Evolutionary conservation across 2,113 vertebrate species (phyloP), one percentile per base, ranked within the genome.

Genomic region (Bostrychus sinensis): DNA sequence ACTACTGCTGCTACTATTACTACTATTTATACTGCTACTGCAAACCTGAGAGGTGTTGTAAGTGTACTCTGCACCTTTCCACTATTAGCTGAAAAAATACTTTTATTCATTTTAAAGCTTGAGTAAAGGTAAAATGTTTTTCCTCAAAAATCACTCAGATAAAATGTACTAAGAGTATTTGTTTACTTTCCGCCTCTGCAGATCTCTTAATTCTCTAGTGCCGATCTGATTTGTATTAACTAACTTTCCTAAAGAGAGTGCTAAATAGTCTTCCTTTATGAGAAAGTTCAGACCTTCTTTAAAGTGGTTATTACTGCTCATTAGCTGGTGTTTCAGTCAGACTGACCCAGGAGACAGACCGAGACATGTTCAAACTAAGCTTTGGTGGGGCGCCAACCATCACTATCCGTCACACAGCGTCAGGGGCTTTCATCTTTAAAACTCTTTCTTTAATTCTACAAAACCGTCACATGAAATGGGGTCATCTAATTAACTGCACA

Each of bases 261-360:
- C 16, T 26, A 23, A 20, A 43, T 45, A 7, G n/a, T 41, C n/a
- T 59, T 51, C 7, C 32, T 70, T 62, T 56, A 56, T 76, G 59
- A 59, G 37, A 72, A 77, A 48, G 30, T 43, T 19, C 50, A 72
- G 34, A 53, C 60, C 61, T 53, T 74, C 22, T 64, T 82, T 72
- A 53, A 37, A 32, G 30, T 73, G 1, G 10, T 17, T 39, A 51
- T 75, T 80, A 66, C 28, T 58, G 19, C 42, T 71, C 58, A 80
- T 82, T 80, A 67, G 50, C 20, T 66, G 28, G 66, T 30, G 38
- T 67, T 68, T 75, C 78, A 83, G 45, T 82, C 75, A 73, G 62
- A 10, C n/a, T 37, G 50, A 77, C 75, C 66, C 66, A 61, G 23
- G 77, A 77, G 74, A 67, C 53, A 10, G 53, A 68, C 45, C 36